phyloP scores from a whole-genome alignment of 2,888 invertebrate species.

The Cheilosia grossa region DNA sequence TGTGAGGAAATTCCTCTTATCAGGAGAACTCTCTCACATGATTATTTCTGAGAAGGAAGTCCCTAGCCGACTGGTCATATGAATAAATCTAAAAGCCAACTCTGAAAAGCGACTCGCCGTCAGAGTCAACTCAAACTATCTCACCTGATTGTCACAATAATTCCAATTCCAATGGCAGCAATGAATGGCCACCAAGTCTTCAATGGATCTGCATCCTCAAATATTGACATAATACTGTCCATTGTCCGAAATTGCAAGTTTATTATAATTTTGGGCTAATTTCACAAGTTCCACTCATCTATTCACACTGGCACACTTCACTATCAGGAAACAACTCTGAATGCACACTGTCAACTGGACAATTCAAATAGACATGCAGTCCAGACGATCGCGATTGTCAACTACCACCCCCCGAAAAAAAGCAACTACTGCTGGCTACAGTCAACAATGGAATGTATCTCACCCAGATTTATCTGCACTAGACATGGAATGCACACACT shows the following conservation, averaged over 20 bases:
- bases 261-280: not conserved
- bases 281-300: constrained; percentile 1
- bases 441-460: constrained; percentile 23
- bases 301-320: constrained; percentile 24
- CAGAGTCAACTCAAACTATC: constrained; percentile 38
- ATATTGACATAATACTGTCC: constrained; percentile 80
- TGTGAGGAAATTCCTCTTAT: too few relatives aligned
- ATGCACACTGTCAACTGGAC: constrained; percentile 33
- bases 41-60: too few relatives aligned
- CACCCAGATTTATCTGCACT: not conserved
- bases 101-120: too few relatives aligned
- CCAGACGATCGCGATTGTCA: constrained; percentile 44
- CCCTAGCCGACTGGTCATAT: too few relatives aligned
- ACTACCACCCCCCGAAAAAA: constrained; percentile 4
- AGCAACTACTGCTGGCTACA: constrained; percentile 2
- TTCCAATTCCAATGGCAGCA: constrained; percentile 83
- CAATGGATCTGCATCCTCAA: constrained; percentile 83
- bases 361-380: constrained; percentile 42
- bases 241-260: constrained; percentile 72
- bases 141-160: constrained; percentile 84
- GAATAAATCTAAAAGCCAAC: too few relatives aligned
- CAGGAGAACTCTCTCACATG: too few relatives aligned
- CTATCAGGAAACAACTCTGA: constrained; percentile 38
- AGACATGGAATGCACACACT: not conserved
- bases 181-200: constrained; percentile 85